A percentile compares a stretch with the other conserved stretches of the same genome.
Conservation (phyloP, 1,140 invertebrate genomes). For the Venturia canescens region DNA sequence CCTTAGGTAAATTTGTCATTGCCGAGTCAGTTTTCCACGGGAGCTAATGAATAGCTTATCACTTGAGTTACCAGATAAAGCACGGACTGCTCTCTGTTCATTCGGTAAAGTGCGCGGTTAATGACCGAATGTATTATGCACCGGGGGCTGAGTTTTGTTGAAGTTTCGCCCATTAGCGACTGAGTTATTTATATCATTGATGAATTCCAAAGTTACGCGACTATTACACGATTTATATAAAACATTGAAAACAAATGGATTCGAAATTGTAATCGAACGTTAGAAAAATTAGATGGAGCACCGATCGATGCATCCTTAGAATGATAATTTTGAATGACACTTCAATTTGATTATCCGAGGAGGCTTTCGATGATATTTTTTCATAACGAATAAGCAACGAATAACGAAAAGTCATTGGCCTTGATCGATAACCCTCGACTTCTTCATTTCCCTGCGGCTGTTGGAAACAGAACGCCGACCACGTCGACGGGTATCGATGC, state of each 20-base stretch:
- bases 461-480: constrained; percentile 62
- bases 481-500: constrained; percentile 64
- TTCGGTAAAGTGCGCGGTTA: not conserved
- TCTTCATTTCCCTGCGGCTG: not conserved
- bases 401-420: not conserved
- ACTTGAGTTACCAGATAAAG: not conserved
- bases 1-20: not conserved
- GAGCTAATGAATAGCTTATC: not conserved
- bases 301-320: too few species aligned
- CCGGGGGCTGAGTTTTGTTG: constrained; percentile 24
- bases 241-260: not conserved
- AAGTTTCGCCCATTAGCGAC: not conserved
- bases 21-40: not conserved
- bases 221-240: not conserved
- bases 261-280: too few species aligned
- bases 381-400: not conserved
- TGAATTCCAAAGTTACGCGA: not conserved
- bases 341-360: too few species aligned
- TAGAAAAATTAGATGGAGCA: too few species aligned
- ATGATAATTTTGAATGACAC: too few species aligned
- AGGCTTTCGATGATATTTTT: too few species aligned
- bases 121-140: not conserved
- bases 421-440: not conserved
- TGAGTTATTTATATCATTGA: not conserved
- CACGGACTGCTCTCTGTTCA: not conserved